A percentile compares a stretch with the other conserved stretches of the same genome.
phyloP scores from a whole-genome alignment of 2,113 vertebrate species.

The Accipiter cooperii region DNA sequence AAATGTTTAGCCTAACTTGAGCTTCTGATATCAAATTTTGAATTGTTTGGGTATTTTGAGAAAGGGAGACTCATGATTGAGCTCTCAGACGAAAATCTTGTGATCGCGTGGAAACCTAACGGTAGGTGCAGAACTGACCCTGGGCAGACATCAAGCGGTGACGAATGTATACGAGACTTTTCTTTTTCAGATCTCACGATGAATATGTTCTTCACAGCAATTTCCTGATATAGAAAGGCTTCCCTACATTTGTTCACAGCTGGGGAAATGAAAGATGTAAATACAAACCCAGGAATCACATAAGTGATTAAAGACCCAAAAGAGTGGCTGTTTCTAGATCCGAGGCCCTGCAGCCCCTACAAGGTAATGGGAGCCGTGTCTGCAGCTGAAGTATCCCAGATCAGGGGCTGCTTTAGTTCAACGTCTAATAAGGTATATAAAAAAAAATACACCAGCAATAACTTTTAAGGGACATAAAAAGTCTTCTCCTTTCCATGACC shows the following conservation, averaged over 20 bases:
- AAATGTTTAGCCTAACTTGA: not conserved
- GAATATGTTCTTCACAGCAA: not conserved
- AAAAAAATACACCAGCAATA: not conserved
- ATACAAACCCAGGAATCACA: not conserved
- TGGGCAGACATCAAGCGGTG: not conserved
- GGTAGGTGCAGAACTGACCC: not conserved
- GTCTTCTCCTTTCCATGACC: not conserved
- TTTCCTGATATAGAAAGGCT: not conserved
- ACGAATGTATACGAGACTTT: not conserved
- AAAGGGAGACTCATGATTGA: not conserved
- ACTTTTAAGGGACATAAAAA: not conserved
- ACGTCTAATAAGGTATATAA: not conserved
- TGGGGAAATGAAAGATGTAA: not conserved
- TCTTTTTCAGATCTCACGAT: not conserved
- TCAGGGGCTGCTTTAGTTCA: not conserved
- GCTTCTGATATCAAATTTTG: not conserved
- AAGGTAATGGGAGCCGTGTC: not conserved
- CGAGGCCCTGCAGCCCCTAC: accelerated
- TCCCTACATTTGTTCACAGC: not conserved
- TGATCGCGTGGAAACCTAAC: not conserved
- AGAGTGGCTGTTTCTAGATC: not conserved
- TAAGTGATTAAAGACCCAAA: not conserved
- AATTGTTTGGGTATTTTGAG: not conserved
- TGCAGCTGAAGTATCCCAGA: not conserved
- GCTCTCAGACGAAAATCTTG: not conserved